Base-by-base conservation (phyloP, 2,888 invertebrate genomes). In the Acholoe squamosa region DNA sequence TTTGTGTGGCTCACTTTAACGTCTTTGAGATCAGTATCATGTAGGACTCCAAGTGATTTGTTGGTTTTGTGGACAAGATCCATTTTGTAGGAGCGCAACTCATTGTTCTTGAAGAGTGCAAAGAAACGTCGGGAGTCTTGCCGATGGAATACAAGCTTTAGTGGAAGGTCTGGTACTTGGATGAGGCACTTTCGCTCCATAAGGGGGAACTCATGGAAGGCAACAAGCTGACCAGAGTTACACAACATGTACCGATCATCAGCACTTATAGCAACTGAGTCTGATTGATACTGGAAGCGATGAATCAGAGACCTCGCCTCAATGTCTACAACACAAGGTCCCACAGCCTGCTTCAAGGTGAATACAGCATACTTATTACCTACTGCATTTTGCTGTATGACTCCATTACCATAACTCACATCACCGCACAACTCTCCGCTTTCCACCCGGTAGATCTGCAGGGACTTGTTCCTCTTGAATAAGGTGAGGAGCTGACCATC, bases 271-370 rank as follows among this genome's bases (percentile, higher is more conserved):
- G 94, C 93, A 7, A 94, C 93, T 19, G 93, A 92, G 34, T 93
- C 92, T 7, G 93, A 92, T 84, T 94, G 94, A 90, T 92, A 93
- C n/a, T 92, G 91, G 88, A 94, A 94, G 89, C 93, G 93, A 89
- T 94, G 94, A 12, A 94, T 76, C 5, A 94, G 84, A 19, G 91
- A 92, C n/a, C 93, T 92, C n/a, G 92, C 91, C 52, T 93, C 92
- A 28, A 94, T 90, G 86, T 95, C 94, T 0, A 94, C 91, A 0
- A 95, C 92, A 84, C 92, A 92, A 0, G 95, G 95, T 3, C 95
- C 93, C 0, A 92, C 90, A 0, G 94, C 93, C 77, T 94, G 93
- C 33, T 93, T 92, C 10, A 93, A 91, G 19, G 93, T 93, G 90
- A 95, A 93, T 22, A 93, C 93, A 25, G 94, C 91, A 71, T 94